These are phyloP conservation scores for Chitala chitala DNA, from an alignment of 2,113 vertebrate species.

Conservation along the genomic window DNA sequence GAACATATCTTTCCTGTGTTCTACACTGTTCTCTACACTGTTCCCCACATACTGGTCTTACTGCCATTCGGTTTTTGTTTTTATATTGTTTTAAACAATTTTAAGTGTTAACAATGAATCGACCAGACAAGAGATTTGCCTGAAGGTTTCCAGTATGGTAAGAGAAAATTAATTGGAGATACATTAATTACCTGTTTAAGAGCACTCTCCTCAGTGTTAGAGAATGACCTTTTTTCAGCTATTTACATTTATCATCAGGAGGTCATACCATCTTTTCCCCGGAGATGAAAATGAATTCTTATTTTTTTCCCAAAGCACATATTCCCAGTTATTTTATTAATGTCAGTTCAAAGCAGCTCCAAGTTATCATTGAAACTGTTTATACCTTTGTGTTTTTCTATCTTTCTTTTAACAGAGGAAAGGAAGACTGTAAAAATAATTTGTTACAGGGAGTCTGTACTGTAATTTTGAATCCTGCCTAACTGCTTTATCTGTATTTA, in stretches of 20 bases:
- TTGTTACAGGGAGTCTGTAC: too few relatives aligned
- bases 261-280: not conserved
- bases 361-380: too few relatives aligned
- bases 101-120: not conserved
- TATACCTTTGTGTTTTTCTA: too few relatives aligned
- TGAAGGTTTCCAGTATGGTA: not conserved
- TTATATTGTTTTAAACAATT: too few relatives aligned
- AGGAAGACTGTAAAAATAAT: too few relatives aligned
- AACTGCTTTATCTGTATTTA: conserved; percentile 6
- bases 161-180: not conserved
- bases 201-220: not conserved
- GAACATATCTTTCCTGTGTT: not conserved
- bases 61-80: too few relatives aligned
- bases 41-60: too few relatives aligned
- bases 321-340: not conserved
- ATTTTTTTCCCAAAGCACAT: not conserved
- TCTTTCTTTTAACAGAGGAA: too few relatives aligned
- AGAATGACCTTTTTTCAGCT: not conserved
- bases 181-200: not conserved
- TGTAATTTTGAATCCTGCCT: too few relatives aligned
- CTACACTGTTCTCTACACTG: not conserved
- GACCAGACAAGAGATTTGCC: not conserved
- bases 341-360: too few relatives aligned
- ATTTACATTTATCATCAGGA: not conserved
- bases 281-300: not conserved